Conservation (phyloP, 2,797 vertebrate genomes). For the Arnoldichthys spilopterus region DNA sequence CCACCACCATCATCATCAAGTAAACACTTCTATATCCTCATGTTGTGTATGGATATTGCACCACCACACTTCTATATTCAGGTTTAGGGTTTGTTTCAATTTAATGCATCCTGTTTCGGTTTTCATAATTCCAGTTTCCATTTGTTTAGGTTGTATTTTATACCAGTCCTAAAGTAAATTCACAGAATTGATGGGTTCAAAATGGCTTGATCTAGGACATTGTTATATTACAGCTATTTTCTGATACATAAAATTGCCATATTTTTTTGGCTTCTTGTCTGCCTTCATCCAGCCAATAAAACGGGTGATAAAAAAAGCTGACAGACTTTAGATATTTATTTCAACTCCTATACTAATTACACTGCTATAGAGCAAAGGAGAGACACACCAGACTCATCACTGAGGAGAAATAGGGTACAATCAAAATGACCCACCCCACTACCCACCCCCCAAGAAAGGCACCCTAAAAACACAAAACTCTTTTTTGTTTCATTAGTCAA, state of each 20-base stretch:
- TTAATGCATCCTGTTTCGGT: background rate
- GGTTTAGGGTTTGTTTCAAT: background rate
- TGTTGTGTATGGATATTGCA: conserved; percentile 23
- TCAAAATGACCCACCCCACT: no score
- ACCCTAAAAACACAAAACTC: conserved; percentile 35
- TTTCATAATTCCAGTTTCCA: background rate
- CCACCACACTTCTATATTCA: conserved; percentile 19
- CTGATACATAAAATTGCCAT: no score
- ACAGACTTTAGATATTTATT: no score
- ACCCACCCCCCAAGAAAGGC: no score
- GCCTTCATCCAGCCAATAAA: background rate
- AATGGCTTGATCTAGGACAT: background rate
- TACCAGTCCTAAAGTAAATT: background rate
- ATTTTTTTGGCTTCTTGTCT: background rate
- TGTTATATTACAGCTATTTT: no score
- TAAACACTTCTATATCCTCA: conserved; percentile 54
- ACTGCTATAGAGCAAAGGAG: no score
- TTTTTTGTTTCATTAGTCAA: conserved; percentile 40
- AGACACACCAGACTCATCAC: no score
- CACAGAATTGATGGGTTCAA: background rate
- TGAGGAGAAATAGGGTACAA: no score
- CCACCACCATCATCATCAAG: conserved; percentile 56
- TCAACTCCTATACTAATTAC: no score
- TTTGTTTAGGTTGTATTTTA: background rate
- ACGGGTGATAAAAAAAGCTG: no score